Evolutionary conservation across 1,140 invertebrate genomes (phyloP), one percentile per base, ranked within the genome.

Genomic region (Drosophila kikkawai): DNA sequence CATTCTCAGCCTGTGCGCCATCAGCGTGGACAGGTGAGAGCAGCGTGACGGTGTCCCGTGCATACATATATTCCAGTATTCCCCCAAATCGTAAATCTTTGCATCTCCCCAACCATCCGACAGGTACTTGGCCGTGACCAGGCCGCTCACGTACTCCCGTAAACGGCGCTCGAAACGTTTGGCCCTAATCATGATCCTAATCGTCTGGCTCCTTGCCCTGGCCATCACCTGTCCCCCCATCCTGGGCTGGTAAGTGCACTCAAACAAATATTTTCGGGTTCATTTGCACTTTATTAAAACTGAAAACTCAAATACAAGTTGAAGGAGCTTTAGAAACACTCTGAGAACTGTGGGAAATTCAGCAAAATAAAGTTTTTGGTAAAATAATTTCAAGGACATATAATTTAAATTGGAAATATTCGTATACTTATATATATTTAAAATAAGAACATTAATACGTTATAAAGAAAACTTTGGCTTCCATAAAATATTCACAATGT

Each of bases 181-280:
- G 45, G 96, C 96, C 1, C 94, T 96, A 17, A 93, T 95, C 17
- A 97, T 97, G 95, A 97, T 98, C 53, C 93, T 97, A 17, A 94
- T 95, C 32, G 97, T 98, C 1, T 98, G 97, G 97, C 91, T 97
- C 1, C 93, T 96, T 15, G 97, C 97, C 0, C 95, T 96, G 7
- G 94, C 96, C 41, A 97, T 98, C 42, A 97, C 97, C 5, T 97
- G 97, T 82, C 96, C 97, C 7, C 97, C 97, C 1, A 95, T 97
- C 91, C 94, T 97, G 71, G 96, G 96, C 87, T 97, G 96, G 95
- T 96, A 92, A 95, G 94, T 85, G 56, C 0, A 96, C 97, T 1
- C 95, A 13, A 3, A 32, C 7, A 17, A 34, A 48, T 26, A 39
- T 37, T 22, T 22, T 37, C 8, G 4, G 17, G 4, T 15, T 55